phyloP scores from a whole-genome alignment of 2,888 invertebrate genomes.

The Limnephilus marmoratus region DNA sequence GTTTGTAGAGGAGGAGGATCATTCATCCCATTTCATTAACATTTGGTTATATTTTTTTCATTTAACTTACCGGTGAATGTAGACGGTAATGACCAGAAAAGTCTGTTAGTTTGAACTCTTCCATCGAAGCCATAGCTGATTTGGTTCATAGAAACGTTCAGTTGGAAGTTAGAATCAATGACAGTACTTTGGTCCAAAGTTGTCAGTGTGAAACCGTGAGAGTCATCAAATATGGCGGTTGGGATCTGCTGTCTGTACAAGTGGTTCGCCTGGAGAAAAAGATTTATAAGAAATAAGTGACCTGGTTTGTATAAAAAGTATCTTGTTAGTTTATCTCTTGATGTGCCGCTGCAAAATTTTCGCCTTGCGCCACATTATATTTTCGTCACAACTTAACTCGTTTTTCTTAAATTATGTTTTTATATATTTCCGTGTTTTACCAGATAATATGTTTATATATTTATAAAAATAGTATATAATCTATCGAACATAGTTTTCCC shows the following conservation, averaged over 20 bases:
- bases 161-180: slow-evolving; percentile 72
- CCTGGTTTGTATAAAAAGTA: neutral
- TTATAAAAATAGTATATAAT: no score
- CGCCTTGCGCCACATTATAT: no score
- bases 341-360: no score
- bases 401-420: no score
- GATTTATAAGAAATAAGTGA: neutral
- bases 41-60: neutral
- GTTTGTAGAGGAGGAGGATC: neutral
- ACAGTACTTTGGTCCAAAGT: slow-evolving; percentile 69
- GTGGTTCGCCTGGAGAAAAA: slow-evolving; percentile 60
- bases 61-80: slow-evolving; percentile 76
- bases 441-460: no score
- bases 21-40: neutral
- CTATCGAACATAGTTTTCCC: no score
- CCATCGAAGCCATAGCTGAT: slow-evolving; percentile 77
- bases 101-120: slow-evolving; percentile 73
- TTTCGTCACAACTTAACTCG: no score
- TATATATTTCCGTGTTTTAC: no score
- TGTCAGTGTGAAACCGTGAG: slow-evolving; percentile 80
- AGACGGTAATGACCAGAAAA: slow-evolving; percentile 87
- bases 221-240: slow-evolving; percentile 77
- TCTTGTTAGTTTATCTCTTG: neutral
- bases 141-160: slow-evolving; percentile 79
- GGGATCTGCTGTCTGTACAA: slow-evolving; percentile 83